phyloP scores from a whole-genome alignment of 1,140 invertebrate species.

The Centruroides sculpturatus region DNA sequence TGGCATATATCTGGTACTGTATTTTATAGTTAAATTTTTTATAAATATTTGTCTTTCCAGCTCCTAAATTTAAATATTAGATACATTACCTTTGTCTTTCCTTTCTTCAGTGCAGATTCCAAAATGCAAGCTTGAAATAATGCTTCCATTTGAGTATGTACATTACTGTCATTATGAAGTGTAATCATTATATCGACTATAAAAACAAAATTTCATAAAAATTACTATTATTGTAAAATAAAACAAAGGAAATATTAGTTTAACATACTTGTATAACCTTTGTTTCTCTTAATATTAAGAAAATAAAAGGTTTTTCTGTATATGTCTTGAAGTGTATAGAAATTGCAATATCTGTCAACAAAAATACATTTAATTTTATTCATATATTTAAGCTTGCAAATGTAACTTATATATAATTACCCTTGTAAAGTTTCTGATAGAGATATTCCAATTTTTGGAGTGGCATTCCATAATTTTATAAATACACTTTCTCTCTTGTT shows the following conservation, averaged over 20 bases:
- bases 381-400: background rate
- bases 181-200: background rate
- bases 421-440: conserved; percentile 2
- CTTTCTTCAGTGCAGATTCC: background rate
- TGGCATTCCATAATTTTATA: background rate
- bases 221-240: background rate
- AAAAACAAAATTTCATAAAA: background rate
- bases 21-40: too few relatives aligned
- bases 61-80: too few relatives aligned
- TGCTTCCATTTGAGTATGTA: conserved; percentile 4
- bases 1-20: too few relatives aligned
- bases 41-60: too few relatives aligned
- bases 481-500: conserved; percentile 38
- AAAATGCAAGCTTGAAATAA: conserved; percentile 7
- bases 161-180: background rate
- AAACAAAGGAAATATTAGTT: background rate
- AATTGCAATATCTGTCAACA: background rate
- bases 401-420: background rate
- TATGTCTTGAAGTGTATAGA: background rate
- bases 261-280: background rate
- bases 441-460: conserved; percentile 5
- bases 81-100: too few relatives aligned
- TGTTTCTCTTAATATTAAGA: background rate
- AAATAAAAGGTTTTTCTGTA: background rate
- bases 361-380: background rate